Conservation (phyloP, 2,888 invertebrate genomes). For the Tortrix viridana region DNA sequence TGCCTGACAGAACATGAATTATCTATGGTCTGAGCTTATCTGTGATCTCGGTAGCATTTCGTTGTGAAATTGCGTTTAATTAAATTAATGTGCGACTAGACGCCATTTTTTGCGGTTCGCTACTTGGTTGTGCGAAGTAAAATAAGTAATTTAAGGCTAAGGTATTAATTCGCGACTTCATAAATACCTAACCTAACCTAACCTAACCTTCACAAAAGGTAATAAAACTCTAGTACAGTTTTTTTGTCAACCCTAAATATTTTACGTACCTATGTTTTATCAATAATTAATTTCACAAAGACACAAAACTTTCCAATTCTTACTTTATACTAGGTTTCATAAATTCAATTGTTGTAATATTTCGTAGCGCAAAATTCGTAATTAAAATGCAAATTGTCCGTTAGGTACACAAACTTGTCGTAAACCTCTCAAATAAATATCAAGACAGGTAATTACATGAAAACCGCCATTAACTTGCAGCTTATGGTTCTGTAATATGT, state of each 20-base stretch:
- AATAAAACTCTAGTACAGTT: no score
- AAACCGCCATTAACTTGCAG: constrained; percentile 6
- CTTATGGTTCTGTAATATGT: constrained; percentile 22
- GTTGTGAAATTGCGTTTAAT: constrained; percentile 29
- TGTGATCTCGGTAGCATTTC: constrained; percentile 32
- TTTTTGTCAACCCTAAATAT: no score
- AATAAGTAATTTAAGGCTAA: constrained; percentile 6
- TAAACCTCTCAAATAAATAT: neutral
- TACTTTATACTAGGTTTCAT: no score
- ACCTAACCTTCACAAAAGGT: no score
- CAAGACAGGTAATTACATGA: neutral
- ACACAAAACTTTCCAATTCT: no score
- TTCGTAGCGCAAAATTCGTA: no score
- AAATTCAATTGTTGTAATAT: no score
- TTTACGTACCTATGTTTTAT: no score
- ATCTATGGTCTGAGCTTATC: constrained; percentile 37
- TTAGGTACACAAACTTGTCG: neutral
- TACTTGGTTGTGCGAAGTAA: constrained; percentile 16
- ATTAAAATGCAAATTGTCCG: neutral
- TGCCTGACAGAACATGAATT: constrained; percentile 35
- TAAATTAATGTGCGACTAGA: constrained; percentile 28
- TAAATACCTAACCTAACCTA: neutral
- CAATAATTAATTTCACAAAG: no score
- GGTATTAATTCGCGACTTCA: neutral
- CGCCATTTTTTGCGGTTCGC: constrained; percentile 20